Evolutionary conservation across 2,113 vertebrate species (phyloP), one percentile per base, ranked within the genome.

Genomic region (Pagrus major): DNA sequence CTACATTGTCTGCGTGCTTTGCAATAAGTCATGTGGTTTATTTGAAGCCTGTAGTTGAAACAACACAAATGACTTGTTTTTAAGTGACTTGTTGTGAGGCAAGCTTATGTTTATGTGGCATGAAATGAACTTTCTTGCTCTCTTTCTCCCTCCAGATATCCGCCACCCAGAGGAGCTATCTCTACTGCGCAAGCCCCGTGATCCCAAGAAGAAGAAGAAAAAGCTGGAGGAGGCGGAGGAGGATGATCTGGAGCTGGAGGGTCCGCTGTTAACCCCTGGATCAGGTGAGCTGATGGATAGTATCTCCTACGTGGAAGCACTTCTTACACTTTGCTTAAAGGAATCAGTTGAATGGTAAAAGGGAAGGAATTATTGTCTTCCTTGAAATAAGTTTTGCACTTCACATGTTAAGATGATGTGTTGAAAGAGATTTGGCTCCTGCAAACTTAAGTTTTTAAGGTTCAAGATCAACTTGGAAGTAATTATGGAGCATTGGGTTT

Each of bases 181-280:
- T 75, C 95, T 99, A 59, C 94, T 99, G 90, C 97, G 97, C 88
- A 99, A 99, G 92, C 97, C 98, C 72, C 95, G 97, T 84, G 98
- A 99, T 93, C 97, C 98, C 1, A 98, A 97, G 5, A 99, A 99
- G 96, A 99, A 99, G 92, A 99, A 99, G 96, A 99, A 99, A 96
- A 99, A 98, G 94, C 95, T 98, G 80, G 98, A 99, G 70, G 97
- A 98, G 16, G 93, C 85, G 0, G 98, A 99, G 85, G 97, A 99
- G 6, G 97, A 97, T 5, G 94, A 96, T 16, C 93, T 98, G 35
- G 96, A 98, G 87, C 86, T 99, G 81, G 97, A 99, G 87, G 98
- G 97, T 54, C 98, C 97, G 0, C 94, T 99, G 84, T 95, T 99
- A 81, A 99, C 98, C 0, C 98, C 98, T 0, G 98, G 98, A 92